Percentiles rank a stretch among this genome's conserved stretches.
These are phyloP conservation scores for Tipula helvola DNA, from an alignment of 2,888 invertebrate genomes.

Conservation along the genomic window DNA sequence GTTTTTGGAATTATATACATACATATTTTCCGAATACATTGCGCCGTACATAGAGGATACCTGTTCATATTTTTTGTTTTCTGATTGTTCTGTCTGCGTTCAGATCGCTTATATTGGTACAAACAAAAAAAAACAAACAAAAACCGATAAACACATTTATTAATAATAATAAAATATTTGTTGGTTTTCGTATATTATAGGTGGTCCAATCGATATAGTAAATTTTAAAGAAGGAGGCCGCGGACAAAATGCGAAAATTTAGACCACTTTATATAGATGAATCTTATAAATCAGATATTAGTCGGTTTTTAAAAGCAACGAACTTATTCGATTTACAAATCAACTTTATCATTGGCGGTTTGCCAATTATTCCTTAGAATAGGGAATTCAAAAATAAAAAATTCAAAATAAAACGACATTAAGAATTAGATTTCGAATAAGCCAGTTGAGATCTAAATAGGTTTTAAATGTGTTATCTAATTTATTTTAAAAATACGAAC, in stretches of 20 bases:
- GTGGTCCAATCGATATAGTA: neutral
- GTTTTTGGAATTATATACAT: neutral
- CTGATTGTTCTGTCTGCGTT: neutral
- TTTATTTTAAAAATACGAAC: too few species aligned
- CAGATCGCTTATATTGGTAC: neutral
- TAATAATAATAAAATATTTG: neutral
- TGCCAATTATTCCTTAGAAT: too few species aligned
- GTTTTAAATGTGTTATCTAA: too few species aligned
- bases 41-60: neutral
- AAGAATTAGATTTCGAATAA: too few species aligned
- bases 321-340: too few species aligned
- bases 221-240: neutral
- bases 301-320: too few species aligned
- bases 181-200: neutral
- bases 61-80: neutral
- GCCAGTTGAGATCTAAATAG: too few species aligned
- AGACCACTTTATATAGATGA: neutral
- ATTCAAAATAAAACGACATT: too few species aligned
- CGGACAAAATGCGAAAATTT: neutral
- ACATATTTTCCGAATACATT: neutral
- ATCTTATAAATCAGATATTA: too few species aligned
- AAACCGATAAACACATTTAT: neutral
- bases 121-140: neutral
- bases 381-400: too few species aligned
- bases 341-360: too few species aligned